Evolutionary conservation across 2,888 invertebrate genomes (phyloP).

Genomic region (Lymantria monacha): DNA sequence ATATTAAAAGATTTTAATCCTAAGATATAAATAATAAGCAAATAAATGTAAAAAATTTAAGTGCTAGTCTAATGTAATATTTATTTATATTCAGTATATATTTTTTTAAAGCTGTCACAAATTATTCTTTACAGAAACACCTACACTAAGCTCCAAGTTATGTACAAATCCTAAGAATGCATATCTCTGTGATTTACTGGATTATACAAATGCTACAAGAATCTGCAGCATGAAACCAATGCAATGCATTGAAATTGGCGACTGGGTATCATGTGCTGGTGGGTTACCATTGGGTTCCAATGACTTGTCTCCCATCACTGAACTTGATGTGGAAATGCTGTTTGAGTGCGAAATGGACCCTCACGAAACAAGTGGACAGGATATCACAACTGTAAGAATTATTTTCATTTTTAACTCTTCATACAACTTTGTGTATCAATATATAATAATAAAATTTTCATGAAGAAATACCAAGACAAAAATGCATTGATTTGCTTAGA

Average conservation of each 20-base stretch:
- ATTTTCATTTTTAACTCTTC: not conserved
- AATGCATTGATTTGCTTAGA: too few species aligned
- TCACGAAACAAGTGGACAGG: constrained; percentile 52
- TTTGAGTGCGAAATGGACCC: constrained; percentile 78
- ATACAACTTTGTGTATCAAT: too few species aligned
- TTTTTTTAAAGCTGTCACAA: not conserved
- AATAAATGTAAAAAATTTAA: too few species aligned
- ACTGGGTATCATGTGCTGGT: constrained; percentile 71
- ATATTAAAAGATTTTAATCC: too few species aligned
- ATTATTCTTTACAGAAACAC: constrained; percentile 63
- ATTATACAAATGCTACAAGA: constrained; percentile 71
- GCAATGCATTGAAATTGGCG: constrained; percentile 69
- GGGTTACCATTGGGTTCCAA: constrained; percentile 66
- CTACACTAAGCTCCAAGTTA: constrained; percentile 77
- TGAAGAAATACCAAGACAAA: too few species aligned
- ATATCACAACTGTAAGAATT: constrained; percentile 54
- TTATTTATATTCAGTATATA: not conserved
- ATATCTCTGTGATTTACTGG: constrained; percentile 83
- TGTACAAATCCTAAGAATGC: constrained; percentile 81
- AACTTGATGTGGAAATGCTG: constrained; percentile 66
- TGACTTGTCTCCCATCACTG: constrained; percentile 54
- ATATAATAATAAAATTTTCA: too few species aligned
- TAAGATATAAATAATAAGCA: too few species aligned
- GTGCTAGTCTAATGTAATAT: too few species aligned
- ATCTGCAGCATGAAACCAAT: constrained; percentile 77